Base-by-base conservation (phyloP, 2,113 vertebrate species). In the Carettochelys insculpta region DNA sequence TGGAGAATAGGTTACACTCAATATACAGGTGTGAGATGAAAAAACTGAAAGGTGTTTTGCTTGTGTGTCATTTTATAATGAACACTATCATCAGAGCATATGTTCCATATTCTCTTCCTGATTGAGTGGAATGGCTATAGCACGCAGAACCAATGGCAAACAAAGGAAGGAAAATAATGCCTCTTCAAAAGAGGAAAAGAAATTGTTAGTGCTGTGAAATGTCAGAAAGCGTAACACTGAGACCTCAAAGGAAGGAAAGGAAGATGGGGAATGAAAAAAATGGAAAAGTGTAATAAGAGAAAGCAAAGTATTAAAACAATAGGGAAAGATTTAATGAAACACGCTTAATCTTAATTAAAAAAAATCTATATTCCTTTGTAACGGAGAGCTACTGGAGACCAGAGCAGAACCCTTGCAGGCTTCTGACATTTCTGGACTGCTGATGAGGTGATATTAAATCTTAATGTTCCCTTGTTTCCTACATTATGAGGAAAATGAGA, bases 381-480 rank as follows among this genome's bases (percentile, higher is more conserved):
- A 56, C 51, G 87, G 82, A 96, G 65, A 95, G 88, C 92, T 92
- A 90, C 90, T 96, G 85, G 93, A 93, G 85, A 86, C 80, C 1
- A 1, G 81, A 95, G 80, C 51, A 88, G 78, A 77, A 86, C 83
- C 79, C 88, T 89, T 93, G 79, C 52, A 85, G 86, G 82, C 73
- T 80, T 91, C 94, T 86, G 81, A 92, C 85, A 29, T 51, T 89
- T 90, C 81, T 90, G 94, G 94, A 82, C 83, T 94, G 10, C 75
- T 95, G 95, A 94, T 94, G 92, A 93, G 80, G 84, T 94, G 93
- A 90, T 95, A 94, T 95, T 97, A 97, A 97, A 96, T 94, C 94
- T 95, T 96, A 95, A 96, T 95, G 96, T 93, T 94, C 87, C 79
- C 89, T 95, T 95, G 91, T 96, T 97, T 97, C 91, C 87, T 92